These are phyloP conservation scores for Neogobius melanostomus DNA, from an alignment of 2,113 vertebrate species.

Conservation along the genomic window DNA sequence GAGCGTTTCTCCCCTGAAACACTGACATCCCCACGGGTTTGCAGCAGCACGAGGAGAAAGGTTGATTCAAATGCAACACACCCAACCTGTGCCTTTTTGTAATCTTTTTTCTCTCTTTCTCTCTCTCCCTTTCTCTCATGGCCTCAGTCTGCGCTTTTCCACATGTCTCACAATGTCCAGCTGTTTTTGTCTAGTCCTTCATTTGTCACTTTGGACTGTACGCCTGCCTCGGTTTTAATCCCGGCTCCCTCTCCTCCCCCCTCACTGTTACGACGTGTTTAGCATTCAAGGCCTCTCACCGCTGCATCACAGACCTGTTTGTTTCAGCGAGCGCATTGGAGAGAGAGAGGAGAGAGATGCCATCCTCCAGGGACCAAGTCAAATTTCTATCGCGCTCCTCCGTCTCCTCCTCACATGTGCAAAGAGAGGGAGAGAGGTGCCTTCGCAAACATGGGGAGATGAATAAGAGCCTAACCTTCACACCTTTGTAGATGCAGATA, in stretches of 20 bases:
- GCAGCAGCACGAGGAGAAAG: background rate
- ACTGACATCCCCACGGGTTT: background rate
- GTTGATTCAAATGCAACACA: background rate
- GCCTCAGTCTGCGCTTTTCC: conserved; percentile 2
- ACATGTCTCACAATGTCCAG: conserved; percentile 23
- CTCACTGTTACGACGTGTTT: conserved; percentile 61
- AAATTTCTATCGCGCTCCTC: conserved; percentile 27
- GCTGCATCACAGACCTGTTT: conserved; percentile 69
- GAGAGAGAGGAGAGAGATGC: conserved; percentile 41
- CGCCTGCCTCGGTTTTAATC: conserved; percentile 32
- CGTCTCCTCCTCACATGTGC: conserved; percentile 24
- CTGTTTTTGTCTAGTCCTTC: conserved; percentile 31
- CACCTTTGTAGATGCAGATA: background rate
- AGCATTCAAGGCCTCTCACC: conserved; percentile 71
- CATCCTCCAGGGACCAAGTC: conserved; percentile 35
- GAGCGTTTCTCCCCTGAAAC: background rate
- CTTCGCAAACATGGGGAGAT: background rate
- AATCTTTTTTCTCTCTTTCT: background rate
- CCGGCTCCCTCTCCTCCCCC: conserved; percentile 26
- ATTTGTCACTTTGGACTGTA: conserved; percentile 47
- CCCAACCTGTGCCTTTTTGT: background rate
- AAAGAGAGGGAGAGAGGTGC: conserved; percentile 1
- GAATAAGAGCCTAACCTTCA: conserved; percentile 25
- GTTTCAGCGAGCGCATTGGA: conserved; percentile 51
- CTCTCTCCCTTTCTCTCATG: background rate